Base-by-base conservation (phyloP, 2,797 vertebrate species). In the Anableps anableps region DNA sequence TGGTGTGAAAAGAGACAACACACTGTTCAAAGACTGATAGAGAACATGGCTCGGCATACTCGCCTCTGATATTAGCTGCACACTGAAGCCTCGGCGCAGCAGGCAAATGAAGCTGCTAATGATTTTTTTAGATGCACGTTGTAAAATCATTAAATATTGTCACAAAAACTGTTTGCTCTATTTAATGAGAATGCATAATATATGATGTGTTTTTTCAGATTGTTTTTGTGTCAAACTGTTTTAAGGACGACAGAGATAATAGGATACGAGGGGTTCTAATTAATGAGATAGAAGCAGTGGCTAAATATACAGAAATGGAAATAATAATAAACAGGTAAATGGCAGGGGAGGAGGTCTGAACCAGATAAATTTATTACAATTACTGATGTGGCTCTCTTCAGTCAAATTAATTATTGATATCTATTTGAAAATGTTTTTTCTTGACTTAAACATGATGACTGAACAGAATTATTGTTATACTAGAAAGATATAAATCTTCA, bases 31-130 rank as follows among this genome's bases (percentile, higher is more conserved):
- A 91, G 86, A 80, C 89, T 89, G 92, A 95, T 85, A 70, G 88
- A 85, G 90, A 83, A 88, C 92, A 88, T 90, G 92, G 73, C 82
- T 90, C 87, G 86, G 90, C 91, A 89, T 93, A 92, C 89, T 81
- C 86, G 72, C 77, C 5, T 86, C 81, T 86, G 77, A 93, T 93
- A 90, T 94, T 83, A 90, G 88, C 79, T 10, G 2, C 2, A 51
- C 79, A 48, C 86, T 84, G 86, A 79, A 89, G 88, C 84, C 86
- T 84, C 87, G n/a, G 76, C 90, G 53, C 87, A 90, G 93, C 91
- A 47, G 88, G 90, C 70, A 75, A 91, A 91, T 79, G 90, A 92
- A 79, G 78, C 78, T 71, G 45, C 86, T 94, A 94, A 94, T 92
- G 92, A 89, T 92, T 92, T 79, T 50, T 92, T 94, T 89, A 66